These are phyloP conservation scores for Amphibalanus amphitrite DNA, from an alignment of 1,140 invertebrate species.

Conservation along the genomic window DNA sequence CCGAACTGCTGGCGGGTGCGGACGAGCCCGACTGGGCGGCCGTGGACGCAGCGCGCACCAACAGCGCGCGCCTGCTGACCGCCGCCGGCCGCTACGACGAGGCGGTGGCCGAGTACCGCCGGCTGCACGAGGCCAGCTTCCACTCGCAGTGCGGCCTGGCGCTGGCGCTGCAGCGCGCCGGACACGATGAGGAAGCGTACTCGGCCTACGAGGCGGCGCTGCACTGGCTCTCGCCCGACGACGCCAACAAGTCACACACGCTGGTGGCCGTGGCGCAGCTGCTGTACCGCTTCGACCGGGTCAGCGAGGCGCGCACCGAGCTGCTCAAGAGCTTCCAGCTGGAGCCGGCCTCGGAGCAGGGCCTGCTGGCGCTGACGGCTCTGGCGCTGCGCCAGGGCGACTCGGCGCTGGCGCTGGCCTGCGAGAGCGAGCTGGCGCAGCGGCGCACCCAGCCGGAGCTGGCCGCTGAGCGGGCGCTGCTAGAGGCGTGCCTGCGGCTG, in stretches of 20 bases:
- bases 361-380: constrained; percentile 45
- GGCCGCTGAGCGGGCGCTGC: constrained; percentile 32
- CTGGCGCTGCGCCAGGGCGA: constrained; percentile 47
- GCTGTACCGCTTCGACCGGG: constrained; percentile 38
- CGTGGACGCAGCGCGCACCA: constrained; percentile 27
- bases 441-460: constrained; percentile 29
- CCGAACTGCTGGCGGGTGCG: neutral
- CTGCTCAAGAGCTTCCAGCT: constrained; percentile 54
- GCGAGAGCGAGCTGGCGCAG: constrained; percentile 40
- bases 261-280: constrained; percentile 66
- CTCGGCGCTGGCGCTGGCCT: constrained; percentile 37
- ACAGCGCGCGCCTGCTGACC: constrained; percentile 45
- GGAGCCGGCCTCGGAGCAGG: constrained; percentile 39
- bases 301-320: constrained; percentile 52
- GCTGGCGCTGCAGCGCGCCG: constrained; percentile 36
- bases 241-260: constrained; percentile 46
- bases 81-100: constrained; percentile 39
- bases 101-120: constrained; percentile 43
- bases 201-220: constrained; percentile 50
- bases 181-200: constrained; percentile 52
- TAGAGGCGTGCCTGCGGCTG: constrained; percentile 31
- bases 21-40: constrained; percentile 2
- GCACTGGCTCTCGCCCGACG: constrained; percentile 43
- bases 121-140: constrained; percentile 45
- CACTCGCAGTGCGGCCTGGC: constrained; percentile 56